Percentiles rank a stretch among this genome's conserved stretches.
Conservation (phyloP, 2,113 vertebrate genomes). For the Lasiurus borealis region DNA sequence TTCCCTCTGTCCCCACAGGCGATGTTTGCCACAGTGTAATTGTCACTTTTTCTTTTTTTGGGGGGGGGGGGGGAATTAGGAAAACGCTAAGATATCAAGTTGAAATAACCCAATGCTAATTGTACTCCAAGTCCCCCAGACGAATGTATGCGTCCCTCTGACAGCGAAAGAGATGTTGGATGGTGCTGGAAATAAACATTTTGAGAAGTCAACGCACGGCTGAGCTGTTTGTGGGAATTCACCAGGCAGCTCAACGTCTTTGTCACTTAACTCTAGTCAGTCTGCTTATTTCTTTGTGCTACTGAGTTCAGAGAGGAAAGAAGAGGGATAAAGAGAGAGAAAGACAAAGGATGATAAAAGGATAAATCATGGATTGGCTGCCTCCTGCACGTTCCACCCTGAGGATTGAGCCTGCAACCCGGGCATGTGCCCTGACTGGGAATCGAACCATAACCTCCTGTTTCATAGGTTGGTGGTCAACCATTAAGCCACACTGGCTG, state of each 20-base stretch:
- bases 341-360: too few relatives aligned
- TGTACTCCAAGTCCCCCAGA: constrained; percentile 32
- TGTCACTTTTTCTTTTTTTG: not conserved
- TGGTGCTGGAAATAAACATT: constrained; percentile 84
- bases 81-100: not conserved
- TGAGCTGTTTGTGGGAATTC: constrained; percentile 51
- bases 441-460: too few relatives aligned
- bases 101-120: constrained; percentile 57
- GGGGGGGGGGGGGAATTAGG: not conserved
- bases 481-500: too few relatives aligned
- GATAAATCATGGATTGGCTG: too few relatives aligned
- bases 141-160: constrained; percentile 54
- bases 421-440: too few relatives aligned
- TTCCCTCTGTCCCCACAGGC: constrained; percentile 64
- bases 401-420: too few relatives aligned
- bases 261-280: not conserved
- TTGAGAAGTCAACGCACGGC: constrained; percentile 60
- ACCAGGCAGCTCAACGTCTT: not conserved
- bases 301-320: too few relatives aligned
- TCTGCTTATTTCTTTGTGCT: not conserved
- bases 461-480: too few relatives aligned
- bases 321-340: too few relatives aligned
- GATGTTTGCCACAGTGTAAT: constrained; percentile 14
- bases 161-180: constrained; percentile 71
- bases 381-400: too few relatives aligned